Conservation (phyloP, 2,797 vertebrate genomes). For the Chrysolophus pictus region DNA sequence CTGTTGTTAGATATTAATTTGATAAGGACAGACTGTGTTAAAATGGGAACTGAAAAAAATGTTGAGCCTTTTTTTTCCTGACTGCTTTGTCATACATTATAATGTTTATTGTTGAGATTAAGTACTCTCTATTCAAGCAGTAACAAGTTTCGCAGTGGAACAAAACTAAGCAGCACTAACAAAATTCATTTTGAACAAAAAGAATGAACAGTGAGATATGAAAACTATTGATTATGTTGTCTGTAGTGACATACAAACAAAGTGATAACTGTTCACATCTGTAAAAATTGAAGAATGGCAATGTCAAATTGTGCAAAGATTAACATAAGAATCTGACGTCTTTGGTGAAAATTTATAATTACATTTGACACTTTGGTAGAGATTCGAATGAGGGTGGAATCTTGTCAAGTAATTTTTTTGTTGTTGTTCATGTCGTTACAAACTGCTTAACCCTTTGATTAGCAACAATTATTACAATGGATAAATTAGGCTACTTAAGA, state of each 20-base stretch:
- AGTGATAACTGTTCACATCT: slow-evolving; percentile 71
- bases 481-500: not conserved
- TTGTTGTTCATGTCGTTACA: slow-evolving; percentile 29
- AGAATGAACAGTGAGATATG: slow-evolving; percentile 69
- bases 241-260: slow-evolving; percentile 75
- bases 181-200: slow-evolving; percentile 66
- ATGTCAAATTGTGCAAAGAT: slow-evolving; percentile 70
- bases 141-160: slow-evolving; percentile 67
- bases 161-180: slow-evolving; percentile 57
- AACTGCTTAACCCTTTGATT: slow-evolving; percentile 59
- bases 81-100: slow-evolving; percentile 58
- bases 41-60: slow-evolving; percentile 28
- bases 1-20: slow-evolving; percentile 67
- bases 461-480: not conserved
- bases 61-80: not conserved
- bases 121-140: slow-evolving; percentile 65
- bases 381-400: slow-evolving; percentile 52
- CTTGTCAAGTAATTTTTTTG: slow-evolving; percentile 46
- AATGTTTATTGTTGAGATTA: slow-evolving; percentile 73
- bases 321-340: slow-evolving; percentile 73
- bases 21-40: slow-evolving; percentile 55
- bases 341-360: slow-evolving; percentile 77
- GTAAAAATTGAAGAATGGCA: slow-evolving; percentile 63
- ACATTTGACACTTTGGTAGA: slow-evolving; percentile 65
- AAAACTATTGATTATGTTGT: slow-evolving; percentile 79